Percentiles rank a stretch among this genome's conserved stretches.
These are phyloP conservation scores for Notamacropus eugenii DNA, from an alignment of 2,797 vertebrate genomes.

Conservation along the genomic window DNA sequence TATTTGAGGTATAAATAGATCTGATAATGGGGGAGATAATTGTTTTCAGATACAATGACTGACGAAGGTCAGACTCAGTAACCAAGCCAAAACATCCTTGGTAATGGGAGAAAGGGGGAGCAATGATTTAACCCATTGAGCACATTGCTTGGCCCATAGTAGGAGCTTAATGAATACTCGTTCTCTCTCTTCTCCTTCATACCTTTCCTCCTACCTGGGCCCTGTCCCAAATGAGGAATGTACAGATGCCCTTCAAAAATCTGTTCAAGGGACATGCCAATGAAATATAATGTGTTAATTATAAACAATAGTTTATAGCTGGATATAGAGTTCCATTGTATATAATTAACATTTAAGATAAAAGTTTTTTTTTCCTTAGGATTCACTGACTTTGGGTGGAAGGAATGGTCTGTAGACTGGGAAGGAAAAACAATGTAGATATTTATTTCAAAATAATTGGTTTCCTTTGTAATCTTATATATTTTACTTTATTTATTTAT, in stretches of 20 bases:
- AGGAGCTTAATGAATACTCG: not conserved
- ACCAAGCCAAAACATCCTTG: conserved; percentile 45
- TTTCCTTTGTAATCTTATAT: not conserved
- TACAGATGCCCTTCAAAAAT: conserved; percentile 37
- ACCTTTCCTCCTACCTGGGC: not conserved
- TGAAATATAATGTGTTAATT: not conserved
- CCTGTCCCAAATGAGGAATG: not conserved
- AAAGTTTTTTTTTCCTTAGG: not conserved
- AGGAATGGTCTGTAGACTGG: not conserved
- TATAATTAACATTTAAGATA: not conserved
- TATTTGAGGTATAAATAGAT: conserved; percentile 44
- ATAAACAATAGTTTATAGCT: not conserved
- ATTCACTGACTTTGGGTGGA: not conserved
- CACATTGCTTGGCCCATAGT: not conserved
- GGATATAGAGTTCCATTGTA: not conserved
- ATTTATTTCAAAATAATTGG: not conserved
- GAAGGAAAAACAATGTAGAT: not conserved
- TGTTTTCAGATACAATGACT: conserved; percentile 46
- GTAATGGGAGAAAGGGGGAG: conserved; percentile 50
- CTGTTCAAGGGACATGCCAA: conserved; percentile 18
- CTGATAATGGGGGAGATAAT: conserved; percentile 33
- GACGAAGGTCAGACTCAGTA: conserved; percentile 60
- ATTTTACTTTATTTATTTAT: not conserved
- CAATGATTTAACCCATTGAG: conserved; percentile 73
- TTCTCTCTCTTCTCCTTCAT: not conserved